phyloP scores from a whole-genome alignment of 2,888 invertebrate species.

The Hydrotaea cyrtoneurina region DNA sequence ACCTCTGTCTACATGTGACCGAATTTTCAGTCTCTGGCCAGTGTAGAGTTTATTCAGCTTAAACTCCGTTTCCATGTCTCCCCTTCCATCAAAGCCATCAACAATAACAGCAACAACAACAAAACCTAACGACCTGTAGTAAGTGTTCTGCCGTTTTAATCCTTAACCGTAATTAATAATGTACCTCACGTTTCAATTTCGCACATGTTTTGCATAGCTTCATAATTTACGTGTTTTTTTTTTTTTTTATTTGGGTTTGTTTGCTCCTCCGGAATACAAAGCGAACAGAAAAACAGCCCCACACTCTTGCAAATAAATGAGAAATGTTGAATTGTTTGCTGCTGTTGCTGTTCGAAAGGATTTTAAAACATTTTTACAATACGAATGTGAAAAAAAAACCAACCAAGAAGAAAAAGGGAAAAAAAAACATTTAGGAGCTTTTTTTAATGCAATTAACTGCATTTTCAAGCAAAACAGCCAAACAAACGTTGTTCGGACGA shows the following conservation, averaged over 20 bases:
- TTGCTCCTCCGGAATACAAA: conserved; percentile 20
- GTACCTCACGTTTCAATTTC: conserved; percentile 77
- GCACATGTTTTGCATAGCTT: conserved; percentile 78
- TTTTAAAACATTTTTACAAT: conserved; percentile 39
- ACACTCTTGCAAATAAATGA: conserved; percentile 45
- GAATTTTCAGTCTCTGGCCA: too few species aligned
- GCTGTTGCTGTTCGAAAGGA: conserved; percentile 11
- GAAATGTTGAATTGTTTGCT: conserved; percentile 27
- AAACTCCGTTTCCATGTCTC: too few species aligned
- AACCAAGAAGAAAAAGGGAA: conserved; percentile 1
- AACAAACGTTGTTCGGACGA: conserved; percentile 14
- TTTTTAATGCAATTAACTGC: conserved; percentile 47
- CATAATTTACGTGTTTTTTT: conserved; percentile 38
- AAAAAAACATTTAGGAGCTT: conserved; percentile 25
- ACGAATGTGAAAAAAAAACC: neutral
- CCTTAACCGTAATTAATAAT: conserved; percentile 71
- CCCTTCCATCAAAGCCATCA: neutral
- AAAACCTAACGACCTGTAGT: neutral
- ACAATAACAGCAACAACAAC: too few species aligned
- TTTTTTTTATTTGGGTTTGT: neutral
- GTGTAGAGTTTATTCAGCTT: too few species aligned
- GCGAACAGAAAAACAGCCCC: neutral
- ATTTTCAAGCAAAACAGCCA: conserved; percentile 37
- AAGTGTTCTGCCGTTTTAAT: conserved; percentile 35
- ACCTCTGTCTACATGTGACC: too few species aligned